phyloP scores from a whole-genome alignment of 2,888 invertebrate genomes.

The Terebella lapidaria region DNA sequence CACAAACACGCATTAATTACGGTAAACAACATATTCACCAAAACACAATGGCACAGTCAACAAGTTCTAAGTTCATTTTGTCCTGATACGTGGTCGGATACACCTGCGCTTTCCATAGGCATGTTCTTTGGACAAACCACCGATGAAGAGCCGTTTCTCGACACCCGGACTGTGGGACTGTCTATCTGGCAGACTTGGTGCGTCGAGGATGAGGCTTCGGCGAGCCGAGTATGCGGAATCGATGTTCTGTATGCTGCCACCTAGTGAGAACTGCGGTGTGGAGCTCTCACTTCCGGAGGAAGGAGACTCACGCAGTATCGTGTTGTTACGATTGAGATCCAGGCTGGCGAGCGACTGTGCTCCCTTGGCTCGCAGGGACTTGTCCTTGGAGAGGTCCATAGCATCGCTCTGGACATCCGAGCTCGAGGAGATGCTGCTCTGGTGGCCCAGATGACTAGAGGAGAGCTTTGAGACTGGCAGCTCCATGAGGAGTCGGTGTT shows the following conservation, averaged over 20 bases:
- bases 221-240: conserved; percentile 33
- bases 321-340: neutral
- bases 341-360: neutral
- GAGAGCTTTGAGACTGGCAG: neutral
- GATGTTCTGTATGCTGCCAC: neutral
- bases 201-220: conserved; percentile 45
- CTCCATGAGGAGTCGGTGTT: neutral
- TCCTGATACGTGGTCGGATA: neutral
- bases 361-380: neutral
- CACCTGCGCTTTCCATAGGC: neutral
- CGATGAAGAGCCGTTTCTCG: conserved; percentile 35
- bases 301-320: neutral
- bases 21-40: no score
- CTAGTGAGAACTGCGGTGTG: neutral
- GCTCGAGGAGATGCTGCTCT: neutral
- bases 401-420: conserved; percentile 1
- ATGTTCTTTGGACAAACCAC: neutral
- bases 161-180: conserved; percentile 38
- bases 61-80: no score
- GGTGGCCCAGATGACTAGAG: neutral
- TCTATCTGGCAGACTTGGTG: conserved; percentile 34
- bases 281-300: neutral
- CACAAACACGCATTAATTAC: no score
- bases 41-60: no score
- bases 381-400: conserved; percentile 5